phyloP scores from a whole-genome alignment of 2,113 vertebrate species.

The Dasyornis broadbenti region DNA sequence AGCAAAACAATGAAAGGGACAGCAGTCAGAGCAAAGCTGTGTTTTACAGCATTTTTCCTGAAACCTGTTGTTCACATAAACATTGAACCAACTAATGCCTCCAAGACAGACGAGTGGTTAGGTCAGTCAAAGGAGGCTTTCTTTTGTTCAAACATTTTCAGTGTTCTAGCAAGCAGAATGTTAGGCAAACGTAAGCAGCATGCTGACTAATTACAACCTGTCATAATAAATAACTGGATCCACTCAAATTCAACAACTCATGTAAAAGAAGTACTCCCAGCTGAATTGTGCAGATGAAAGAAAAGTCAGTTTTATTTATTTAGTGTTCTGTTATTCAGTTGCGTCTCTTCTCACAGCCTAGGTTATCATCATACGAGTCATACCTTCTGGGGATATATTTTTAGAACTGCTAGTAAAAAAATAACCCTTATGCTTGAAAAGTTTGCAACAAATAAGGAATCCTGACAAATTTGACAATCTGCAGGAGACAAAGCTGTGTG shows the following conservation, averaged over 20 bases:
- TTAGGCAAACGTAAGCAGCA: not conserved
- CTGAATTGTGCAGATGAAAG: not conserved
- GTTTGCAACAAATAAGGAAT: not conserved
- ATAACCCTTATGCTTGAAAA: conserved; percentile 2
- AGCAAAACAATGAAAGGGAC: not conserved
- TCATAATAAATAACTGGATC: not conserved
- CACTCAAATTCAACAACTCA: not conserved
- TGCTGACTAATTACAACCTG: not conserved
- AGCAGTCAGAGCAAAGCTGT: not conserved
- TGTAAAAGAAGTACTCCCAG: not conserved
- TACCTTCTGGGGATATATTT: not conserved
- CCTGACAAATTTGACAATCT: not conserved
- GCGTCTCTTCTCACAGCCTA: not conserved
- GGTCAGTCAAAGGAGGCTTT: not conserved
- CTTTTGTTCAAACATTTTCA: not conserved
- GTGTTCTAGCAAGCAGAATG: not conserved
- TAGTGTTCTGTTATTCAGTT: not conserved
- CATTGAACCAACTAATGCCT: not conserved
- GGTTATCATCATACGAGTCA: not conserved
- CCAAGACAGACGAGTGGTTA: not conserved
- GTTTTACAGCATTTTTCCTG: not conserved
- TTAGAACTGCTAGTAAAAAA: conserved; percentile 13
- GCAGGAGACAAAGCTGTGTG: not conserved
- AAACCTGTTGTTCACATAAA: not conserved
- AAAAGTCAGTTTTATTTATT: not conserved